Evolutionary conservation across 1,140 invertebrate genomes (phyloP).

Genomic region (Microplitis mediator): DNA sequence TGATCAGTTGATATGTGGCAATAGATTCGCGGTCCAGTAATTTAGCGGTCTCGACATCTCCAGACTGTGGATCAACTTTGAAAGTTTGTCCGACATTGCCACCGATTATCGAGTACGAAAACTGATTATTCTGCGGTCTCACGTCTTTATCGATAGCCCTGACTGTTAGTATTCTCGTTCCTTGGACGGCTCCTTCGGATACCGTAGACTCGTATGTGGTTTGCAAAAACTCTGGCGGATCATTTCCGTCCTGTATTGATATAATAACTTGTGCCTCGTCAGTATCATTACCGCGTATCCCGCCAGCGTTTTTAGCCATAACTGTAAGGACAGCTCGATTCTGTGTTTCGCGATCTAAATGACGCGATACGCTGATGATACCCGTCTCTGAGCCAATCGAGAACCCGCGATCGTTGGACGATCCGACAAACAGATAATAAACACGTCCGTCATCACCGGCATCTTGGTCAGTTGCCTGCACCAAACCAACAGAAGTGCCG

Average conservation of each 20-base stretch:
- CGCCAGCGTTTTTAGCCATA: constrained; percentile 92
- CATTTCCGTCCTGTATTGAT: constrained; percentile 93
- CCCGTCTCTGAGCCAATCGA: constrained; percentile 84
- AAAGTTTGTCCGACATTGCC: constrained; percentile 85
- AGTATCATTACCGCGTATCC: constrained; percentile 91
- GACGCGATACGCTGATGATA: constrained; percentile 79
- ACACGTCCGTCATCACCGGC: constrained; percentile 89
- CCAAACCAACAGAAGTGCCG: constrained; percentile 82
- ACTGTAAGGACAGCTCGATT: constrained; percentile 88
- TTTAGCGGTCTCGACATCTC: constrained; percentile 78
- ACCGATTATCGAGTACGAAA: constrained; percentile 86
- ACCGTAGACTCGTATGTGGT: constrained; percentile 76
- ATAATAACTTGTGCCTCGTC: constrained; percentile 94
- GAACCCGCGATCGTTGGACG: constrained; percentile 91
- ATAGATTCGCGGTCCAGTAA: constrained; percentile 83
- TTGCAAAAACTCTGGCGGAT: constrained; percentile 89
- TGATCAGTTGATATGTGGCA: constrained; percentile 76
- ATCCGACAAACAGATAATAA: constrained; percentile 90
- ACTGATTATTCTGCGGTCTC: constrained; percentile 87
- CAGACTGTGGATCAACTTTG: constrained; percentile 85
- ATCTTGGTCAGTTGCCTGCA: constrained; percentile 91
- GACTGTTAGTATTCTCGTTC: constrained; percentile 78
- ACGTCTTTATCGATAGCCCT: constrained; percentile 91
- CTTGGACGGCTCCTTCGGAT: constrained; percentile 76
- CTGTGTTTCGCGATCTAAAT: constrained; percentile 89